Base-by-base conservation (phyloP, 2,797 vertebrate genomes). In the Pseudochromis fuscus region DNA sequence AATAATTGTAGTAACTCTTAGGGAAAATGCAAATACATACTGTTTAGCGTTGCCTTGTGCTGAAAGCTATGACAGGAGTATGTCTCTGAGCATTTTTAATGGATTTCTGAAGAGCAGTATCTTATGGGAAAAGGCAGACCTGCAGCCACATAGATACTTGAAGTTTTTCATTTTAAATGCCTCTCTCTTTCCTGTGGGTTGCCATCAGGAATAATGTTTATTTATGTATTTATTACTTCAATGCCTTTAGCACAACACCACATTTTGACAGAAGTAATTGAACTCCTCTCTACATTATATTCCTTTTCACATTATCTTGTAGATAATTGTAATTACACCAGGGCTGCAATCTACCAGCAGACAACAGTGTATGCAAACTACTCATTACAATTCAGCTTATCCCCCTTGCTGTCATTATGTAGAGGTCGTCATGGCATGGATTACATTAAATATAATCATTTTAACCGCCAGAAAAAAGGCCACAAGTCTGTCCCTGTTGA, bases 391-490 rank as follows among this genome's bases (percentile, higher is more conserved):
- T 59, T 33, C 67, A 25, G 9, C 62, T 59, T 12, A 63, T 55
- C 74, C 79, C n/a, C 33, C 7, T 45, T 30, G 16, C 18, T 52
- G 42, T 51, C 30, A 6, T 28, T 25, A 51, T 15, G 11, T 59
- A 23, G 70, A 51, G 61, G 65, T 64, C 67, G 57, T 12, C 5
- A 4, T 38, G 35, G 18, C 16, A 21, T 15, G 67, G 48, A 83
- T 87, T 56, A 71, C 11, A 49, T 50, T 51, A 64, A 30, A 8
- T 40, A 30, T 51, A 67, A 73, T 77, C n/a, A 79, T 70, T 77
- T 74, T 37, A 50, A 67, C 48, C 4, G 18, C 31, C 11, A 18
- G 55, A 31, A n/a, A 56, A 40, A 83, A 72, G 46, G 21, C 53
- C 8, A 5, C 1, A 2, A 24, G 48, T 70, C 52, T 56, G 6